Evolutionary conservation across 1,140 invertebrate genomes (phyloP).

Genomic region (Coelopa frigida): DNA sequence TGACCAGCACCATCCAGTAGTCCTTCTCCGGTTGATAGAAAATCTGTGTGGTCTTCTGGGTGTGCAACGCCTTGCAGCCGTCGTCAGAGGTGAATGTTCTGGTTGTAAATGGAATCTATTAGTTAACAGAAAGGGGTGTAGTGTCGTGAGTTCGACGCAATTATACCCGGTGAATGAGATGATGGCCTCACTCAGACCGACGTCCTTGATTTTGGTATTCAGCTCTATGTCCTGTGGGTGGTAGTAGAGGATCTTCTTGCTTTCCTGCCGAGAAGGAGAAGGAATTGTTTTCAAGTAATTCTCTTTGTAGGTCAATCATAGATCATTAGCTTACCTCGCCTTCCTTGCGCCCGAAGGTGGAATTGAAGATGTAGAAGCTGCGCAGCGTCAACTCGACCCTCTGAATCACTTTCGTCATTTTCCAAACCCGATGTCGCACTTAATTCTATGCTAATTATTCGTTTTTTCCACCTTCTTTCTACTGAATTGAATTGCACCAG

Average conservation of each 20-base stretch:
- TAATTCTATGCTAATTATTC: too few species aligned
- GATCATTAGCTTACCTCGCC: conserved; percentile 52
- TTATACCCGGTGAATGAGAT: conserved; percentile 82
- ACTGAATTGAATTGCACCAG: too few species aligned
- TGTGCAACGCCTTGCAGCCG: conserved; percentile 75
- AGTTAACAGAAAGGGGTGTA: conserved; percentile 1
- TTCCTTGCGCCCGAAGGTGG: conserved; percentile 58
- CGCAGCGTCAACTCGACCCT: conserved; percentile 32
- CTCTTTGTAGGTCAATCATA: neutral
- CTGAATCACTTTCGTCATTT: too few species aligned
- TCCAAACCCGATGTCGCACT: too few species aligned
- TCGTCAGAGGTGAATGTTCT: conserved; percentile 77
- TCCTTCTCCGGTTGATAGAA: conserved; percentile 78
- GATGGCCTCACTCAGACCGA: conserved; percentile 86
- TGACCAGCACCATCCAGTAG: conserved; percentile 87
- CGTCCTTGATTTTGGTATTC: conserved; percentile 80
- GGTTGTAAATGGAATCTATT: conserved; percentile 8
- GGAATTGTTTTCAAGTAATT: too few species aligned
- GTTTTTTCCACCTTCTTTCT: too few species aligned
- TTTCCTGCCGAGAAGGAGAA: too few species aligned
- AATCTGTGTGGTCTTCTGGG: conserved; percentile 79
- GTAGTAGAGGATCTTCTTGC: conserved; percentile 83
- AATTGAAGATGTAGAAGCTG: conserved; percentile 62
- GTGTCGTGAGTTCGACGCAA: neutral
- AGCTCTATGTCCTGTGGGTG: conserved; percentile 69